Evolutionary conservation across 2,113 vertebrate genomes (phyloP), one percentile per base, ranked within the genome.

Genomic region (Rhinolophus ferrumequinum): DNA sequence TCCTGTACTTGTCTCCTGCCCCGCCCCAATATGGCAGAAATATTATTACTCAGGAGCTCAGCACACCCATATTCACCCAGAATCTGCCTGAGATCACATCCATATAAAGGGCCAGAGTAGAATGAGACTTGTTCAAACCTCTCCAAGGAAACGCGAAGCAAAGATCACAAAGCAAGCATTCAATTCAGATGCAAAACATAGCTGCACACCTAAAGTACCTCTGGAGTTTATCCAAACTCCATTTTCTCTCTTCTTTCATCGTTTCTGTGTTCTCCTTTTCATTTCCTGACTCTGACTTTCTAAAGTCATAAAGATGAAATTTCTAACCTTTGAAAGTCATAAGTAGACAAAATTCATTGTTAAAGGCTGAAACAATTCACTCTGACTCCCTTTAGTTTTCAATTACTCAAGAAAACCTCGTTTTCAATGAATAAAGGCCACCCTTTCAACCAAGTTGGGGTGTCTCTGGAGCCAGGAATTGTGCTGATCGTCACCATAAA

Each of bases 401-500:
- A 77, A 58, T 69, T 82, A 66, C 73, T 18, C 88, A 86, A 88
- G 88, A 96, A 97, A 97, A 84, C 44, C 19, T 72, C 38, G 35
- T 82, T 96, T 97, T 97, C 94, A 93, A 72, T 96, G 60, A 86
- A 80, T 54, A 96, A 94, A 95, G 79, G 24, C 62, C 26, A 91
- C 66, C 47, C n/a, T 97, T 95, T 96, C 93, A 96, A 87, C 73
- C 56, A 96, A 92, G 76, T 90, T 94, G 88, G 77, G 93, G 47
- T 83, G 24, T 97, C 93, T 93, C 72, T 41, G 64, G 82, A 85
- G 82, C n/a, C 18, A 88, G 75, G 88, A 95, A 97, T 94, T 97
- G 93, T 93, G 94, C 33, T 77, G 69, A 54, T 86, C 16, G 14
- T 95, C 96, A 96, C 95, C 84, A 93, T 94, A 96, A 96, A 96